Evolutionary conservation across 2,888 invertebrate species (phyloP).

Genomic region (Beris chalybata): DNA sequence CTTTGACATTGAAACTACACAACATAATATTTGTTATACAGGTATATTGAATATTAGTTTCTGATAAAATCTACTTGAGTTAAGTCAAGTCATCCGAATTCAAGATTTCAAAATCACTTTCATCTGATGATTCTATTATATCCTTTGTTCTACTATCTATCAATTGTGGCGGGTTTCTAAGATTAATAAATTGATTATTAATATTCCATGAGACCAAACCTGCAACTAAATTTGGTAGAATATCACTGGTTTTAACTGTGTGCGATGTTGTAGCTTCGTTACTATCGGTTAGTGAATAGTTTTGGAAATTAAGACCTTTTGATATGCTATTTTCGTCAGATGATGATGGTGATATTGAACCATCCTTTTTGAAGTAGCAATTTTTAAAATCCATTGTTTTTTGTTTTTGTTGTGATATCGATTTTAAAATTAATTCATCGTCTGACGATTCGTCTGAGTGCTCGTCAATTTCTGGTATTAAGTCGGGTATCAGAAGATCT

Average conservation of each 20-base stretch:
- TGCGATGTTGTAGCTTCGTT: slow-evolving; percentile 25
- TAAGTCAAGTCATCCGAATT: slow-evolving; percentile 48
- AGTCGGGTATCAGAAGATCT: slow-evolving; percentile 53
- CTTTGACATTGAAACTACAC: no score
- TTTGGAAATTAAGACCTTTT: slow-evolving; percentile 53
- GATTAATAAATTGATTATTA: slow-evolving; percentile 21
- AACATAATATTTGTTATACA: no score
- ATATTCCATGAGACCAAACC: slow-evolving; percentile 48
- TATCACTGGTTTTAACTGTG: slow-evolving; percentile 16
- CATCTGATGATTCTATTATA: slow-evolving; percentile 46
- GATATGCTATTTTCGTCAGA: slow-evolving; percentile 54
- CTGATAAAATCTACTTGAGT: not conserved
- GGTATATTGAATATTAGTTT: no score
- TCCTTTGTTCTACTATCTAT: slow-evolving; percentile 16
- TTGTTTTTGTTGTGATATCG: slow-evolving; percentile 22
- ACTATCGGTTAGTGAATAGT: slow-evolving; percentile 45
- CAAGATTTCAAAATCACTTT: slow-evolving; percentile 55
- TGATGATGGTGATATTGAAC: slow-evolving; percentile 52
- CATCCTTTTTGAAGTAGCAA: slow-evolving; percentile 53
- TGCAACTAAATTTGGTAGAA: slow-evolving; percentile 47
- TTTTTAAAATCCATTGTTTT: slow-evolving; percentile 49
- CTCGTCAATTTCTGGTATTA: slow-evolving; percentile 55
- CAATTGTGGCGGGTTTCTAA: slow-evolving; percentile 19
- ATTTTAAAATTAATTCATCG: slow-evolving; percentile 41
- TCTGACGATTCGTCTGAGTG: slow-evolving; percentile 49